These are phyloP conservation scores for Acanthurus tractus DNA, from an alignment of 2,797 vertebrate species.

Conservation along the genomic window DNA sequence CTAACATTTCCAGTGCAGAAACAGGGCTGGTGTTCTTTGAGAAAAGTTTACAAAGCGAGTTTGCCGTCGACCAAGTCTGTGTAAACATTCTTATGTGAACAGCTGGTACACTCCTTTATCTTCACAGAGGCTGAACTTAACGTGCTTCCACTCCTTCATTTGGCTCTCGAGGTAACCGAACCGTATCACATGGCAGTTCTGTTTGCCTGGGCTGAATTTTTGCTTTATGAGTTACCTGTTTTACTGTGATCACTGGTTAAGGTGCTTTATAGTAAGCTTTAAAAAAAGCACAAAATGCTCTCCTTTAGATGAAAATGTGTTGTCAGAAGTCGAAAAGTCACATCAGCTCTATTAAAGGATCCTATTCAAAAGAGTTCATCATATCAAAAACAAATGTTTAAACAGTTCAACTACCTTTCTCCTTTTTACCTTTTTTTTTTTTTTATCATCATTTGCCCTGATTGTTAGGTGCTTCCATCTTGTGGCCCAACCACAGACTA, in stretches of 20 bases:
- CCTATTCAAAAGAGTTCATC: constrained; percentile 11
- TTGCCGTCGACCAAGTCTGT: constrained; percentile 52
- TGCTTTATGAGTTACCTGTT: constrained; percentile 18
- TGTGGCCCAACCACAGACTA: constrained; percentile 61
- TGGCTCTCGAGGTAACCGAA: constrained; percentile 44
- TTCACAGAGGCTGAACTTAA: constrained; percentile 37
- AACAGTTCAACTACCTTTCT: not conserved
- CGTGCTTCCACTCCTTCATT: constrained; percentile 33
- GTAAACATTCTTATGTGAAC: constrained; percentile 80
- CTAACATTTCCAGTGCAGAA: constrained; percentile 35
- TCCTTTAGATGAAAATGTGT: constrained; percentile 10
- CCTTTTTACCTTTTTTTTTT: not conserved
- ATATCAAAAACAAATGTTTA: constrained; percentile 13
- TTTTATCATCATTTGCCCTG: constrained; percentile 24
- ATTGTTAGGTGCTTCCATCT: constrained; percentile 76
- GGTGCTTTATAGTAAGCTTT: constrained; percentile 30
- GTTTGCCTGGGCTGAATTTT: not conserved
- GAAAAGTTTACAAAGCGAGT: constrained; percentile 50
- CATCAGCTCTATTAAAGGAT: constrained; percentile 13
- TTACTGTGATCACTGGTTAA: not conserved
- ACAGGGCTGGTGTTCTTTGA: constrained; percentile 42
- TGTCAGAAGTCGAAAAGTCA: constrained; percentile 21
- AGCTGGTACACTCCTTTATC: constrained; percentile 67
- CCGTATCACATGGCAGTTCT: constrained; percentile 16
- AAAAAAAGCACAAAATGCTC: constrained; percentile 39